These are phyloP conservation scores for Phylloscopus whistleri DNA, from an alignment of 2,113 vertebrate genomes.

Conservation along the genomic window DNA sequence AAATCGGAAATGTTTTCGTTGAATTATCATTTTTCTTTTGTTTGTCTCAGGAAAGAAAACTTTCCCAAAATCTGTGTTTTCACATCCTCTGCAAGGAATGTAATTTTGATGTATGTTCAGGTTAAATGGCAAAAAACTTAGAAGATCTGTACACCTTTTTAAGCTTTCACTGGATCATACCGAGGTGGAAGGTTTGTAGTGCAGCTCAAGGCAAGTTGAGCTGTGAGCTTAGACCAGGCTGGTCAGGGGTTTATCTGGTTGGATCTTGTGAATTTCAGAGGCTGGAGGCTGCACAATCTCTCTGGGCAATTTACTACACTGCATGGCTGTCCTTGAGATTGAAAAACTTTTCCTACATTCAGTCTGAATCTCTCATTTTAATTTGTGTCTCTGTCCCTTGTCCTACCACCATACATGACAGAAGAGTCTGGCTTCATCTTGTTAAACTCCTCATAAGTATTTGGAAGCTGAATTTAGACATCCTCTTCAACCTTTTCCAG, in stretches of 20 bases:
- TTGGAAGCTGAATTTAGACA: neutral
- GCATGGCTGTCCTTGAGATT: neutral
- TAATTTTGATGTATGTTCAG: neutral
- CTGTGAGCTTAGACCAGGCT: neutral
- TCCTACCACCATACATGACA: neutral
- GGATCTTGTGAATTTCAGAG: neutral
- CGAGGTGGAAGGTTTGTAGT: neutral
- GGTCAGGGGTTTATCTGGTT: neutral
- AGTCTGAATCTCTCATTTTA: neutral
- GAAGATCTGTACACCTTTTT: neutral
- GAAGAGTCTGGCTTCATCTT: neutral
- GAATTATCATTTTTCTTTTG: neutral
- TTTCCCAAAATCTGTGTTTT: neutral
- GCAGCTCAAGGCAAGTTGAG: neutral
- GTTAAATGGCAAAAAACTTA: neutral
- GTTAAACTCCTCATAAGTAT: neutral
- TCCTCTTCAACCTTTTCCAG: neutral
- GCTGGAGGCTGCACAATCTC: neutral
- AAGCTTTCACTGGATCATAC: neutral
- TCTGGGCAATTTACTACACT: neutral
- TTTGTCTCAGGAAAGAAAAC: neutral
- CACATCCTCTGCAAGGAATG: neutral
- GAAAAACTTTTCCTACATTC: neutral
- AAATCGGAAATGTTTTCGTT: neutral
- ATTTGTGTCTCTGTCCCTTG: neutral